Percentiles rank a stretch among this genome's conserved stretches.
These are phyloP conservation scores for Hyppa rectilinea DNA, from an alignment of 2,888 invertebrate species.

Conservation along the genomic window DNA sequence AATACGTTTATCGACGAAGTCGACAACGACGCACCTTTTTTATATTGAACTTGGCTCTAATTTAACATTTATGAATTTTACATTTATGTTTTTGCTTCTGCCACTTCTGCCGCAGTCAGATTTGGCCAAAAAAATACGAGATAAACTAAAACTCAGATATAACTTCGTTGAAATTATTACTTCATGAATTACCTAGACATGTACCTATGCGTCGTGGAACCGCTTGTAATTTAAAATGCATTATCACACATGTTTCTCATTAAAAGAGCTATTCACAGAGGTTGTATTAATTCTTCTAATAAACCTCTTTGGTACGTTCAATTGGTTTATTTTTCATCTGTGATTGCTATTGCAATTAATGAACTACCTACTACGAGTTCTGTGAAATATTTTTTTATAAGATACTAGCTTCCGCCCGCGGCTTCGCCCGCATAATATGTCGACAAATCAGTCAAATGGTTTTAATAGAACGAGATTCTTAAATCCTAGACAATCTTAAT, in stretches of 20 bases:
- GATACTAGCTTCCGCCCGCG: no score
- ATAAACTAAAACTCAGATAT: neutral
- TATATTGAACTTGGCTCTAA: no score
- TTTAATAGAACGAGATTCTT: neutral
- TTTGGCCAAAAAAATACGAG: neutral
- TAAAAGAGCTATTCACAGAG: conserved; percentile 33
- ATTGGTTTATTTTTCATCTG: conserved; percentile 59
- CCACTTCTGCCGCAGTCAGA: neutral
- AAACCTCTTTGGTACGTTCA: conserved; percentile 41
- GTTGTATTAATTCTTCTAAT: conserved; percentile 60
- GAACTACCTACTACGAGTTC: neutral
- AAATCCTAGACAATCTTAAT: neutral
- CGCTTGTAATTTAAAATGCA: conserved; percentile 49
- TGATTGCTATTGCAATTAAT: conserved; percentile 19
- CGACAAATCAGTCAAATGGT: conserved; percentile 16
- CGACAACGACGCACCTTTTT: no score
- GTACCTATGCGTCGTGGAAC: neutral
- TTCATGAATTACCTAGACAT: neutral
- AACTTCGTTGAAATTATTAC: neutral
- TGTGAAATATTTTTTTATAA: neutral
- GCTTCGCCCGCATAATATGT: no score
- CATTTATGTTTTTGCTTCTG: no score
- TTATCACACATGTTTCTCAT: conserved; percentile 31
- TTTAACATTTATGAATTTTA: no score
- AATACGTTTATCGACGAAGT: no score